phyloP scores from a whole-genome alignment of 2,888 invertebrate species.

The Conistra vaccinii region DNA sequence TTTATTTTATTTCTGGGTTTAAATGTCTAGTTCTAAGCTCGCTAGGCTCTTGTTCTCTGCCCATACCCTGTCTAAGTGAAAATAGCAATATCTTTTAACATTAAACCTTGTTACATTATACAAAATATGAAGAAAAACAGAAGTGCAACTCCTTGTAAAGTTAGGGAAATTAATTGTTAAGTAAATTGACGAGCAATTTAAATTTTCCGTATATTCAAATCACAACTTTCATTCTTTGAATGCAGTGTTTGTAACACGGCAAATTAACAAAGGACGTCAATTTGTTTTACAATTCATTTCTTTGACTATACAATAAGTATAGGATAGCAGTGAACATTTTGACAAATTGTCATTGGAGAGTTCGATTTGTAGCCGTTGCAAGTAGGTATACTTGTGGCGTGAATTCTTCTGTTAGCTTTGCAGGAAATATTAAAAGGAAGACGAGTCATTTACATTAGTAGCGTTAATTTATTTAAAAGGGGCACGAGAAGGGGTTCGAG shows the following conservation, averaged over 20 bases:
- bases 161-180: too few relatives aligned
- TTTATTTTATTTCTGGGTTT: background rate
- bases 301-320: background rate
- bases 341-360: too few relatives aligned
- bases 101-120: background rate
- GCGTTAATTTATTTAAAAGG: background rate
- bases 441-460: background rate
- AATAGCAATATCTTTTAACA: constrained; percentile 23
- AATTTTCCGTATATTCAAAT: too few relatives aligned
- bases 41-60: background rate
- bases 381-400: background rate
- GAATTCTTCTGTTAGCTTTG: background rate
- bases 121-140: constrained; percentile 2
- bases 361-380: too few relatives aligned
- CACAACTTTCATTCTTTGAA: too few relatives aligned
- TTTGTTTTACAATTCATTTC: too few relatives aligned
- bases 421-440: background rate
- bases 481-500: too few relatives aligned
- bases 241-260: too few relatives aligned
- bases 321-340: background rate
- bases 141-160: background rate
- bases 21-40: too few relatives aligned
- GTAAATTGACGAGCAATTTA: too few relatives aligned
- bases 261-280: too few relatives aligned
- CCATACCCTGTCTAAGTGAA: constrained; percentile 8